Percentiles rank a stretch among this genome's conserved stretches.
phyloP scores from a whole-genome alignment of 2,113 vertebrate species.

The Murina feae region DNA sequence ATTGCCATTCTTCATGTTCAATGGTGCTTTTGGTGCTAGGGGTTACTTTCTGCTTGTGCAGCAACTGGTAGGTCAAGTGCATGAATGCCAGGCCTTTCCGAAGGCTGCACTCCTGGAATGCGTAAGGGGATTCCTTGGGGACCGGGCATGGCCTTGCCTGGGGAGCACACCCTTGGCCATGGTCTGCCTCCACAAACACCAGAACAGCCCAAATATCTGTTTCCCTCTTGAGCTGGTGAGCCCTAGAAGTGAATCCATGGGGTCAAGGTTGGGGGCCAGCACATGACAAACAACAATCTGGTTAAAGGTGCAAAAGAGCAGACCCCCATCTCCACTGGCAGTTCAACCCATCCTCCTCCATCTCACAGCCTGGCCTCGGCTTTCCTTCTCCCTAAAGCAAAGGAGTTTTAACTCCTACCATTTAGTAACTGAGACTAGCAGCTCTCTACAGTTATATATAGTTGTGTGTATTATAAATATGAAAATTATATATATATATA shows the following conservation, averaged over 20 bases:
- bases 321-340: background rate
- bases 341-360: background rate
- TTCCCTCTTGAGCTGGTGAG: background rate
- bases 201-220: background rate
- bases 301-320: background rate
- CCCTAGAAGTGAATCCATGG: fast-evolving
- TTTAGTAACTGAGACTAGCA: background rate
- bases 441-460: background rate
- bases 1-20: background rate
- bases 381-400: background rate
- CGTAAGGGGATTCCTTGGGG: background rate
- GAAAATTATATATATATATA: background rate
- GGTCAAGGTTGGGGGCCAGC: background rate
- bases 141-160: background rate
- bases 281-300: background rate
- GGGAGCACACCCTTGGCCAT: background rate
- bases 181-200: background rate
- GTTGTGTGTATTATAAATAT: background rate
- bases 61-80: background rate
- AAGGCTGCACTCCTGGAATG: background rate
- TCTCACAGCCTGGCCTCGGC: background rate
- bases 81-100: background rate
- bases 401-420: background rate
- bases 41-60: background rate
- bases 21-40: background rate